phyloP scores from a whole-genome alignment of 2,888 invertebrate species.

The Zonitis immaculata region DNA sequence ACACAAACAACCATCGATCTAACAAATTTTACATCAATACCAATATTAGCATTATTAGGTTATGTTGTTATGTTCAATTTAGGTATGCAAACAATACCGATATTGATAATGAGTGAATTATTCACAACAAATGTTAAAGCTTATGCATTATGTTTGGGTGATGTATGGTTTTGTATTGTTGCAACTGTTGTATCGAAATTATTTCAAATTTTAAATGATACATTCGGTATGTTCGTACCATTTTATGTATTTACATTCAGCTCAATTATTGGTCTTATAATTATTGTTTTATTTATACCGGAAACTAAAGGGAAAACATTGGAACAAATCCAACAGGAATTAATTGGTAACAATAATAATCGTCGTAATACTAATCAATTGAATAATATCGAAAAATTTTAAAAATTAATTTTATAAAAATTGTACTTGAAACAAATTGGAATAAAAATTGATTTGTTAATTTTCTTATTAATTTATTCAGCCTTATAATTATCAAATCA shows the following conservation, averaged over 20 bases:
- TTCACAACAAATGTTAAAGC: slow-evolving; percentile 55
- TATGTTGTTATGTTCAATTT: slow-evolving; percentile 51
- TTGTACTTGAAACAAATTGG: too few species aligned
- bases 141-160: slow-evolving; percentile 53
- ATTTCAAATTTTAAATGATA: slow-evolving; percentile 52
- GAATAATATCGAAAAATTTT: too few species aligned
- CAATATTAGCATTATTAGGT: slow-evolving; percentile 45
- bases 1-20: slow-evolving; percentile 38
- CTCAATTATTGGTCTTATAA: slow-evolving; percentile 57
- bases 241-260: slow-evolving; percentile 61
- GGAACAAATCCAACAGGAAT: slow-evolving; percentile 61
- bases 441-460: too few species aligned
- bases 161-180: slow-evolving; percentile 50
- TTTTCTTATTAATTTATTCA: too few species aligned
- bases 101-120: slow-evolving; percentile 51
- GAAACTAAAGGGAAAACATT: slow-evolving; percentile 70
- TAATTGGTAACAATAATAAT: slow-evolving; percentile 49
- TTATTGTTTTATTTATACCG: slow-evolving; percentile 58
- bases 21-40: slow-evolving; percentile 43
- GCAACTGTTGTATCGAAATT: slow-evolving; percentile 51
- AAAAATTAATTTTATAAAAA: too few species aligned
- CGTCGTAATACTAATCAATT: too few species aligned
- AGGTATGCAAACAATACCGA: slow-evolving; percentile 51
- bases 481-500: too few species aligned
- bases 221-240: slow-evolving; percentile 58